These are phyloP conservation scores for Corapipo altera DNA, from an alignment of 2,113 vertebrate genomes.

Conservation along the genomic window DNA sequence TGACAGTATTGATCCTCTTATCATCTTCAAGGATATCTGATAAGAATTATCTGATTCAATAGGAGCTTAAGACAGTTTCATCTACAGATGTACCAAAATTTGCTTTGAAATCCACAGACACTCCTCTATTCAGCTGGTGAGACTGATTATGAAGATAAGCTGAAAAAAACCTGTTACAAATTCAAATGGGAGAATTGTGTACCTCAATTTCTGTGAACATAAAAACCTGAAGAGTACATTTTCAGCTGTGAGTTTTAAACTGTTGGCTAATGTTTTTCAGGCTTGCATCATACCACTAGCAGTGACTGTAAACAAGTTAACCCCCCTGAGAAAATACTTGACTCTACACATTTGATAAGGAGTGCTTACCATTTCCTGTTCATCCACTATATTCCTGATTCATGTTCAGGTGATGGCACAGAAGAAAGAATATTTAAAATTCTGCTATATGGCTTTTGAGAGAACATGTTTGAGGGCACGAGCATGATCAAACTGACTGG, in stretches of 20 bases:
- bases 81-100: constrained; percentile 5
- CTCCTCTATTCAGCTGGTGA: not conserved
- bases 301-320: not conserved
- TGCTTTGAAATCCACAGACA: not conserved
- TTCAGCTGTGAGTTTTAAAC: not conserved
- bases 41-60: constrained; percentile 51
- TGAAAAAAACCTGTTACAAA: not conserved
- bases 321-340: not conserved
- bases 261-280: not conserved
- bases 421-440: not conserved
- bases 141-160: not conserved
- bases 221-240: not conserved
- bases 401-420: not conserved
- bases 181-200: not conserved
- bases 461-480: not conserved
- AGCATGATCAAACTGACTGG: not conserved
- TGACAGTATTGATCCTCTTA: constrained; percentile 31
- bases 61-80: constrained; percentile 50
- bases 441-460: not conserved
- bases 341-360: not conserved
- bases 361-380: not conserved
- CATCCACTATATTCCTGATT: not conserved
- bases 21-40: constrained; percentile 46
- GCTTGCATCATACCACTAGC: not conserved
- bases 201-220: not conserved